Percentiles rank a stretch among this genome's conserved stretches.
Evolutionary conservation across 2,113 vertebrate genomes (phyloP).

Genomic region (Ictalurus punctatus): DNA sequence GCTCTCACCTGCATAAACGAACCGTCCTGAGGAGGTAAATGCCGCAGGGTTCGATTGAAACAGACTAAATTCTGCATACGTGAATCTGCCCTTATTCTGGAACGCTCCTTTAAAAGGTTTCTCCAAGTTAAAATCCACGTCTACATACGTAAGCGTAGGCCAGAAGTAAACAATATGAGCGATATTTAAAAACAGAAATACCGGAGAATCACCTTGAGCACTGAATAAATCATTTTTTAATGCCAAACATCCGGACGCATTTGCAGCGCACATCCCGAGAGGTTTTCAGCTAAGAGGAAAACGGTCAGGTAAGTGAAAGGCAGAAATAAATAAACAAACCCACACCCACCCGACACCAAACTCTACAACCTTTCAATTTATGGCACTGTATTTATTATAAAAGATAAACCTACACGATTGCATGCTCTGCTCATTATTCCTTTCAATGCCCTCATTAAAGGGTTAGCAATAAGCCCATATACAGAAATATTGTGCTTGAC

Average conservation of each 20-base stretch:
- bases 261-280: constrained; percentile 10
- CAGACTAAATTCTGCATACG: not conserved
- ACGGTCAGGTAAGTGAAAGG: not conserved
- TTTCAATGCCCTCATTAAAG: not conserved
- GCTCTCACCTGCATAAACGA: not conserved
- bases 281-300: not conserved
- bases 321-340: not conserved
- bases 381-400: not conserved
- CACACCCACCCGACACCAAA: not conserved
- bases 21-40: not conserved
- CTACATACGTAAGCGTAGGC: not conserved
- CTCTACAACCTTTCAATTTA: not conserved
- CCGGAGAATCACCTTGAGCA: not conserved
- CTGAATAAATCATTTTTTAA: constrained; percentile 1
- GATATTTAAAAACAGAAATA: not conserved
- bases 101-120: not conserved
- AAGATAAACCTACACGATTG: not conserved
- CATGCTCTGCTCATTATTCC: not conserved
- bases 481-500: not conserved
- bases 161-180: not conserved
- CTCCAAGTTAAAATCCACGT: too few relatives aligned
- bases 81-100: not conserved
- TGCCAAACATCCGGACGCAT: not conserved
- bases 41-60: not conserved
- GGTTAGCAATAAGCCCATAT: not conserved